These are phyloP conservation scores for Stercorarius parasiticus DNA, from an alignment of 2,113 vertebrate genomes.

Conservation along the genomic window DNA sequence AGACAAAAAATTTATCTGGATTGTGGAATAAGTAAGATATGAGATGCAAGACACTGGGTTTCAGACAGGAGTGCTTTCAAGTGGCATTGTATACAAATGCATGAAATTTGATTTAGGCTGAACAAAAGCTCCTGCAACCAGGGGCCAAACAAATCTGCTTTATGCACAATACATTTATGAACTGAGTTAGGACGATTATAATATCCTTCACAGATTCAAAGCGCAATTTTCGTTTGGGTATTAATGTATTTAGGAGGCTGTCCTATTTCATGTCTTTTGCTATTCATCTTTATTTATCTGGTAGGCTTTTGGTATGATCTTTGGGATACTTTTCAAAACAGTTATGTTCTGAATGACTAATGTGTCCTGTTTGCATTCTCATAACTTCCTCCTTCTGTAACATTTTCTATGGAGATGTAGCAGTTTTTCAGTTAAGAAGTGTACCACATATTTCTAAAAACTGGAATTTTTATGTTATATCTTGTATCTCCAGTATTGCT, in stretches of 20 bases:
- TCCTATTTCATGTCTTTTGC: neutral
- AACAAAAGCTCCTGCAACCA: neutral
- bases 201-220: neutral
- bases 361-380: neutral
- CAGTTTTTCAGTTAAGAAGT: neutral
- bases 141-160: neutral
- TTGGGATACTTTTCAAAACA: neutral
- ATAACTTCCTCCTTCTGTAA: neutral
- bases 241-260: neutral
- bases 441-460: neutral
- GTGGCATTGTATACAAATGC: neutral
- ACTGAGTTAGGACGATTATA: neutral
- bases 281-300: neutral
- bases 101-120: neutral
- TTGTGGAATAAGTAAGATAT: neutral
- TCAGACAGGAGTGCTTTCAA: neutral
- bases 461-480: neutral
- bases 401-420: neutral
- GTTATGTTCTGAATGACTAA: neutral
- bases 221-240: neutral
- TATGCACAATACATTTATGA: neutral
- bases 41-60: neutral
- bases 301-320: neutral
- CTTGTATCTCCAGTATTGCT: neutral
- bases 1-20: neutral